Conservation (phyloP, 2,113 vertebrate genomes). For the Dasyurus viverrinus region DNA sequence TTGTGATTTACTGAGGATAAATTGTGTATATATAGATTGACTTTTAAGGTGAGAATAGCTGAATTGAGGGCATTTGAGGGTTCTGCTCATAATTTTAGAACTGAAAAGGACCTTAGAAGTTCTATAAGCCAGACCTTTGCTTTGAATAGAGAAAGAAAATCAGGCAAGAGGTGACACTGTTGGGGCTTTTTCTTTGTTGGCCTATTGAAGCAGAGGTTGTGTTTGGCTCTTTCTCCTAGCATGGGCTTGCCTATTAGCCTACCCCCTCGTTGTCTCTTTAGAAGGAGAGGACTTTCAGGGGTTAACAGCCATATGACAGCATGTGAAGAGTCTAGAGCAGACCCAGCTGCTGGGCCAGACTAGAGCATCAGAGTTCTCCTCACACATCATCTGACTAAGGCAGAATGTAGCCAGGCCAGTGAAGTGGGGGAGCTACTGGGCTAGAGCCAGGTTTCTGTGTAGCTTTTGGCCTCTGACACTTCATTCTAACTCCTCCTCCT, state of each 20-base stretch:
- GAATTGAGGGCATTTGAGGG: neutral
- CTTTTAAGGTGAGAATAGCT: neutral
- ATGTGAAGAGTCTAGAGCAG: constrained; percentile 88
- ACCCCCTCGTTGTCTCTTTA: neutral
- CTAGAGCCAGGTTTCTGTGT: constrained; percentile 71
- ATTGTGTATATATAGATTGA: neutral
- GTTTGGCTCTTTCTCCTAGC: neutral
- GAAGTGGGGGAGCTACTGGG: constrained; percentile 64
- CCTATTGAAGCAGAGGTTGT: neutral
- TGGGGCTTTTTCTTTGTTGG: neutral
- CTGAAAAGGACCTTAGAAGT: neutral
- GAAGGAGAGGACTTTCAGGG: constrained; percentile 87
- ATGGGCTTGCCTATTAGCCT: neutral
- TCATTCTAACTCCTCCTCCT: constrained; percentile 39
- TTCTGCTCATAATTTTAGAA: neutral
- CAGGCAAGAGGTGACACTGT: neutral
- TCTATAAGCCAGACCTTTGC: neutral
- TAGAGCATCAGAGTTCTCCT: constrained; percentile 86
- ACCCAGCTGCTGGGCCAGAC: constrained; percentile 91
- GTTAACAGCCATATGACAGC: constrained; percentile 89
- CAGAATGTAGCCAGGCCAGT: constrained; percentile 68
- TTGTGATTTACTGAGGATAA: constrained; percentile 4
- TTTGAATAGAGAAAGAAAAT: neutral
- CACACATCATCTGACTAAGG: constrained; percentile 87
- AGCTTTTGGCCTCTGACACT: constrained; percentile 74